Conservation (phyloP, 2,113 vertebrate genomes). For the Osmerus eperlanus region DNA sequence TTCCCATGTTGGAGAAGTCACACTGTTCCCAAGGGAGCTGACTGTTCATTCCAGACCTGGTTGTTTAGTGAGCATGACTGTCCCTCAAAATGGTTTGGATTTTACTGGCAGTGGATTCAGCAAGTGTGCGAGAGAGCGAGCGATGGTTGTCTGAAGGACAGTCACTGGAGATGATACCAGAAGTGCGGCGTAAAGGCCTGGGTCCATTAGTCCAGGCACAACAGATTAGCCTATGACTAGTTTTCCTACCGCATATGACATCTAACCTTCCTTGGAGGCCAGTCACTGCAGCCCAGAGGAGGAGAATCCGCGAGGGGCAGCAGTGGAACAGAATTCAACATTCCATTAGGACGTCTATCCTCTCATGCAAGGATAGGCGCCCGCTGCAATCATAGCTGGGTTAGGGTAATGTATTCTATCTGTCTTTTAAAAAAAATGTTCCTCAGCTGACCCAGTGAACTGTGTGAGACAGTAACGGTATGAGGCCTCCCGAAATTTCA, state of each 20-base stretch:
- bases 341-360: not conserved
- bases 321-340: not conserved
- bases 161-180: not conserved
- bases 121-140: not conserved
- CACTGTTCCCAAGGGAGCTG: not conserved
- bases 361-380: not conserved
- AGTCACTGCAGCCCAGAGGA: not conserved
- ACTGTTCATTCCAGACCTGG: not conserved
- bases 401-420: constrained; percentile 10
- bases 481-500: not conserved
- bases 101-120: too few relatives aligned
- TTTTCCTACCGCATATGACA: not conserved
- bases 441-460: not conserved
- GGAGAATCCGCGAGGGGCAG: not conserved
- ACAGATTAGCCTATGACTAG: not conserved
- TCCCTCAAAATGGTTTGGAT: not conserved
- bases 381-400: not conserved
- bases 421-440: not conserved
- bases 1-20: not conserved
- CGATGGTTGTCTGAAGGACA: not conserved
- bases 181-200: not conserved
- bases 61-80: not conserved
- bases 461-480: constrained; percentile 3
- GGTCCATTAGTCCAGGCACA: not conserved
- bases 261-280: not conserved